These are phyloP conservation scores for Mythimna ferrago DNA, from an alignment of 2,888 invertebrate species.

Conservation along the genomic window DNA sequence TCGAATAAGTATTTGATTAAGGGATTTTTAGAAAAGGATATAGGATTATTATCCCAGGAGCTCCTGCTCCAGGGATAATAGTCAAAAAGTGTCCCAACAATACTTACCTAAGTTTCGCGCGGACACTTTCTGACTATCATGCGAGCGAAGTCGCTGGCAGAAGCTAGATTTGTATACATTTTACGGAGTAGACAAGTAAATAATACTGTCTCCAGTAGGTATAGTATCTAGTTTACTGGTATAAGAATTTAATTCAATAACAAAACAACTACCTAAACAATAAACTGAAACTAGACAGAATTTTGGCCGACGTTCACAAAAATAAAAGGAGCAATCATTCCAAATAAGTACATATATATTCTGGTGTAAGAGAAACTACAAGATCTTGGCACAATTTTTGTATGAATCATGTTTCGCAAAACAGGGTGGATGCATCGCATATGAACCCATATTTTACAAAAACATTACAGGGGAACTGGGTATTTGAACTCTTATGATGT, in stretches of 20 bases:
- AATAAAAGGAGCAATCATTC: conserved; percentile 35
- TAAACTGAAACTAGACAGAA: conserved; percentile 19
- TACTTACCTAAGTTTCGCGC: no score
- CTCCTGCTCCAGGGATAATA: no score
- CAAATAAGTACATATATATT: conserved; percentile 61
- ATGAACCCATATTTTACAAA: conserved; percentile 65
- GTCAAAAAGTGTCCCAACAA: no score
- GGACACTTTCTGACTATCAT: neutral
- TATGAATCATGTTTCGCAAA: conserved; percentile 59
- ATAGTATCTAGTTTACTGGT: neutral
- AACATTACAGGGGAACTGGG: conserved; percentile 52
- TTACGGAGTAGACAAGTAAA: no score
- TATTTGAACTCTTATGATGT: conserved; percentile 65
- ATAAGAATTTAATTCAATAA: conserved; percentile 1
- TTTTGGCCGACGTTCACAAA: conserved; percentile 27
- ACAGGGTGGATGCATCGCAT: conserved; percentile 61
- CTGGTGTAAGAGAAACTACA: conserved; percentile 42
- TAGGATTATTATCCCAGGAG: no score
- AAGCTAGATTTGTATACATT: neutral
- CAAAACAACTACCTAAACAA: conserved; percentile 11
- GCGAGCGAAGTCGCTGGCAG: neutral
- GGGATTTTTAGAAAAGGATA: no score
- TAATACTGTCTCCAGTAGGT: no score
- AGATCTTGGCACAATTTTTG: conserved; percentile 67
- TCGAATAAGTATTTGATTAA: no score